Evolutionary conservation across 2,113 vertebrate genomes (phyloP), one percentile per base, ranked within the genome.

Genomic region (Serinus canaria): DNA sequence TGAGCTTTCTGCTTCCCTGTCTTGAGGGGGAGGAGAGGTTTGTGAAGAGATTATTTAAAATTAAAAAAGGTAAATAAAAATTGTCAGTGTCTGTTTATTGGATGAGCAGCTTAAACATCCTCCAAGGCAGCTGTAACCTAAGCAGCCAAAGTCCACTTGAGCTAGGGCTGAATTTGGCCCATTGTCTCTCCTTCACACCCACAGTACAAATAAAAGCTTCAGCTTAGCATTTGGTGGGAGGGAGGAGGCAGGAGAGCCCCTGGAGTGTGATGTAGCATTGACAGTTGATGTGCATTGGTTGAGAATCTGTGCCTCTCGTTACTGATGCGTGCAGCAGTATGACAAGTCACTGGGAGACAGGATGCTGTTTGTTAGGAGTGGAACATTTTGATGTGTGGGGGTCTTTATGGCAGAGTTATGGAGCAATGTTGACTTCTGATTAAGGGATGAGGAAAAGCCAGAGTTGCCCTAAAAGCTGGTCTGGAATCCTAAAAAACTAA

Each of bases 201-300:
- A 90, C 85, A 84, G 37, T 56, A 81, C 60, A 90, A 95, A 94
- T 81, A 83, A 83, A 94, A 90, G 12, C 76, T 87, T 60, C 49
- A 73, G 37, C 35, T 68, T 47, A n/a, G 49, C 5, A n/a, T 31
- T 63, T 6, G 56, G 92, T 90, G 69, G 96, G 95, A 92, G 79
- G 79, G 64, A 93, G 87, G 70, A 91, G 95, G 93, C 1, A 25
- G 90, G 49, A 87, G 72, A 93, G 80, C 79, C 90, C n/a, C 44
- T 72, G 74, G 76, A 63, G 56, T 56, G 85, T 92, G 63, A 47
- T 70, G 76, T 30, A 84, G 39, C 76, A 73, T 39, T 96, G 88
- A 93, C 88, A 94, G 60, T 59, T 95, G 92, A 87, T 63, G 37
- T 78, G 64, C 44, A 4, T 96, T 94, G n/a, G 49, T 82, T 87